A percentile compares a stretch with the other conserved stretches of the same genome.
Evolutionary conservation across 1,140 invertebrate genomes (phyloP).

Genomic region (Neodiprion pinetum): DNA sequence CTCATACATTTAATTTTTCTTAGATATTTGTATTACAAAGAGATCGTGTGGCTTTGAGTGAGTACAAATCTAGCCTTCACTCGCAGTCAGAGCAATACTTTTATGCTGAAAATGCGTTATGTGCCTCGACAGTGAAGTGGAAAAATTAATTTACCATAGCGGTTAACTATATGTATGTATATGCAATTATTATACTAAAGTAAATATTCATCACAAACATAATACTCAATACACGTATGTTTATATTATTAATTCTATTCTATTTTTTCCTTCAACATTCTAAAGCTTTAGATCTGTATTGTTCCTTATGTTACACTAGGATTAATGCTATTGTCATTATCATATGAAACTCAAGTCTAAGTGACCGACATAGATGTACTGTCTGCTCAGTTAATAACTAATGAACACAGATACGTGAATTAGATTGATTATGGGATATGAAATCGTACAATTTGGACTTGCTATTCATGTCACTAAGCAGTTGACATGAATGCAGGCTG

Average conservation of each 20-base stretch:
- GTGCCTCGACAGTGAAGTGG: conserved; percentile 52
- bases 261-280: neutral
- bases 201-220: neutral
- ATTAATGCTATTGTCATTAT: neutral
- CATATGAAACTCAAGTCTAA: neutral
- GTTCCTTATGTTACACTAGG: neutral
- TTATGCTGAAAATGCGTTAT: conserved; percentile 59
- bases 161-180: neutral
- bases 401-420: neutral
- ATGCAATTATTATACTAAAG: neutral
- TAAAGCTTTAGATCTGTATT: neutral
- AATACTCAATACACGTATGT: too few relatives aligned
- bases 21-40: conserved; percentile 59
- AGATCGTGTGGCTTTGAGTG: conserved; percentile 55
- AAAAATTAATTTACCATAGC: conserved; percentile 38
- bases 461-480: neutral
- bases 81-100: conserved; percentile 59
- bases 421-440: neutral
- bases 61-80: conserved; percentile 57
- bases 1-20: conserved; percentile 20
- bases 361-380: too few relatives aligned
- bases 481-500: neutral
- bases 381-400: too few relatives aligned
- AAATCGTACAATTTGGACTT: neutral
- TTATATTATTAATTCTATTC: neutral